Base-by-base conservation (phyloP, 2,888 invertebrate genomes). In the Drosophila multiciliata region DNA sequence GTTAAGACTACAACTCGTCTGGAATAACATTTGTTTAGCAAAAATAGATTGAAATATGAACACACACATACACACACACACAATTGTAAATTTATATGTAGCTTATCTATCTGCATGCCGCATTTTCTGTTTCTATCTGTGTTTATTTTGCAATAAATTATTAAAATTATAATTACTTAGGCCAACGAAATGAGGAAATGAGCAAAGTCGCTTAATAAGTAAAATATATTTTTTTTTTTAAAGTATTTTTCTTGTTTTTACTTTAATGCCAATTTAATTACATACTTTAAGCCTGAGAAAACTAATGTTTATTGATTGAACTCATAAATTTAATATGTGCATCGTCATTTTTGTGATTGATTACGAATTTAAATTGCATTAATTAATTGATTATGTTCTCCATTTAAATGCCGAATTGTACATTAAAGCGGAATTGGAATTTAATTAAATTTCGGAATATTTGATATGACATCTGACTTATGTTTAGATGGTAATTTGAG, bases 91-190 rank as follows among this genome's bases (percentile, higher is more conserved):
- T 58, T 48, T 66, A 57, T 60, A 52, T 67, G 66, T 68, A 67
- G 70, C 63, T 64, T 58, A 48, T 54, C 50, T 58, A 63, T 54
- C 71, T 62, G 64, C 63, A n/a, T n/a, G n/a, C n/a, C n/a, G n/a
- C n/a, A 69, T 66, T 79, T 61, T 48, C 65, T 42, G 60, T 35
- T 38, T 49, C 58, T 32, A 38, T 40, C 49, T 42, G 29, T 78
- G 77, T 82, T 78, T 83, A 70, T 73, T 82, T 74, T 83, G 66
- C 73, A 54, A 86, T 89, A 82, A 89, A 88, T 89, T 88, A 88
- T 88, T 89, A 81, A 89, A 87, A 81, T 80, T 75, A 64, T 84
- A 89, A 89, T 89, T 87, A 89, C 83, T 82, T 87, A 78, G 80
- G 80, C 74, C 80, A 55, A 59, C 38, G 15, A 71, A 59, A 64